These are phyloP conservation scores for Drosophila heteroneura DNA, from an alignment of 2,888 invertebrate species.

Conservation along the genomic window DNA sequence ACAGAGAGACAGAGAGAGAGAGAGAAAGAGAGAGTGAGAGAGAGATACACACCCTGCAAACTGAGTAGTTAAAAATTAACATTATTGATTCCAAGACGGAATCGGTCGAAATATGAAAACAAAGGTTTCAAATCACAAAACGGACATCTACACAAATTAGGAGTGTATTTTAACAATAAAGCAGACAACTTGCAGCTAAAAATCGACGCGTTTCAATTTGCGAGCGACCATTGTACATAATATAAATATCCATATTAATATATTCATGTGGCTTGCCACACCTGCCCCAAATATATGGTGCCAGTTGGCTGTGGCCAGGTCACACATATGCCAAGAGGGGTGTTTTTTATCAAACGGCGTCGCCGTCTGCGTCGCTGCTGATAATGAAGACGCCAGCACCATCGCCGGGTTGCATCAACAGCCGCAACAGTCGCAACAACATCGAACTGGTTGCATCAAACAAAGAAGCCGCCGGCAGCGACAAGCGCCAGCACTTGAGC, in stretches of 20 bases:
- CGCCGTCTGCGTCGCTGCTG: constrained; percentile 56
- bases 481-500: constrained; percentile 57
- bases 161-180: neutral
- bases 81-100: constrained; percentile 39
- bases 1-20: neutral
- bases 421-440: neutral
- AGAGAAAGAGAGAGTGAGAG: neutral
- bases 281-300: constrained; percentile 27
- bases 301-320: constrained; percentile 20
- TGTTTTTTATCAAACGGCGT: constrained; percentile 60
- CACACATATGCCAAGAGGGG: constrained; percentile 15
- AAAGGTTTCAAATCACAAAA: neutral
- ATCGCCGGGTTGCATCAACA: constrained; percentile 53
- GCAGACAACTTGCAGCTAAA: neutral
- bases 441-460: constrained; percentile 5
- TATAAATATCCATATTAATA: neutral
- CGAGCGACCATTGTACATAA: neutral
- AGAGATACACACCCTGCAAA: neutral
- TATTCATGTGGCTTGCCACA: constrained; percentile 27
- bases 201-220: neutral
- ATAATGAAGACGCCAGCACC: constrained; percentile 83
- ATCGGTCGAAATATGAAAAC: neutral
- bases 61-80: constrained; percentile 34
- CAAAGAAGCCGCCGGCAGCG: constrained; percentile 68
- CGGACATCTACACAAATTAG: no score